Evolutionary conservation across 1,140 invertebrate species (phyloP), one percentile per base, ranked within the genome.

Genomic region (Drosophila nikananu): DNA sequence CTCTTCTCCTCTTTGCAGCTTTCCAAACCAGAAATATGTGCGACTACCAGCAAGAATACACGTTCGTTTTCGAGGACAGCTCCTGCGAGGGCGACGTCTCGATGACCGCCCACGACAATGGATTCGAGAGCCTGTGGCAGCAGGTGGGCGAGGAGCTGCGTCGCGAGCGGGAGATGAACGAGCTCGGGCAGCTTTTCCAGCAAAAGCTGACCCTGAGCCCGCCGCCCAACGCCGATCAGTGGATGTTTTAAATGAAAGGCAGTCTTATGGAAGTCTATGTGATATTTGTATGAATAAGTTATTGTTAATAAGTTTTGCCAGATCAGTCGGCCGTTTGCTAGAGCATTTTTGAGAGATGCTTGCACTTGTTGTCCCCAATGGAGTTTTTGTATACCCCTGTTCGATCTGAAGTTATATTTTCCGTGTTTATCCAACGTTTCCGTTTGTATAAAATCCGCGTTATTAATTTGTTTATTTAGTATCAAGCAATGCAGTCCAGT

Each of bases 41-140:
- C 49, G 86, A 90, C 48, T 81, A 83, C 64, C 72, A 87, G 55
- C 60, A 52, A 23, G 91, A 91, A 32, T 87, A 91, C 51, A 84
- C 81, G 10, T 92, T 87, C 37, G 48, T 51, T 7, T 91, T 83
- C 55, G 87, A 92, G 13, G 91, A 92, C 42, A 72, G 62, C 52
- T 35, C 44, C 60, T 66, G 73, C 48, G 82, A 92, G 0, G 67
- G 42, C 23, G 84, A 92, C 41, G 49, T 77, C 35, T 60, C 49
- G 3, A 73, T 61, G 66, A 17, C 54, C 10, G 9, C 21, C 17
- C 71, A 77, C 65, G 68, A 75, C 21, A 44, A 27, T 49, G 86
- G 77, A 19, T 92, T 92, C 55, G 91, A 92, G 39, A 67, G 37
- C 41, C 27, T 92, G 77, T 92, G 91, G 91, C 60, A 74, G 19